phyloP scores from a whole-genome alignment of 2,888 invertebrate genomes.

The Chrysolina haemoptera region DNA sequence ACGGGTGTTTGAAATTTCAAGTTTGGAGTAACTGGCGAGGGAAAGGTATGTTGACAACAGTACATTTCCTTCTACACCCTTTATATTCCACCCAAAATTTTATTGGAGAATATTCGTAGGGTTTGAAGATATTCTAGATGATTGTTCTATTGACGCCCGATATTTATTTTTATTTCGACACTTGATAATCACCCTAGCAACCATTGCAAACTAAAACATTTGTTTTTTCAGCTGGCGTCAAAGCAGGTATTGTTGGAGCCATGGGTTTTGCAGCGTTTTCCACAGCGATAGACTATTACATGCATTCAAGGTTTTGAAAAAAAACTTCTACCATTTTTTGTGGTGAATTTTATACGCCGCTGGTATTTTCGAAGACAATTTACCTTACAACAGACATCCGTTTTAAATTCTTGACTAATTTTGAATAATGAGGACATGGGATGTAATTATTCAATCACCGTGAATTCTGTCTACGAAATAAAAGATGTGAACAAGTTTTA shows the following conservation, averaged over 20 bases:
- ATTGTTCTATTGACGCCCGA: too few relatives aligned
- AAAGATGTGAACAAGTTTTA: neutral
- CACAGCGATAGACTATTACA: conserved; percentile 96
- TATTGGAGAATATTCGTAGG: too few relatives aligned
- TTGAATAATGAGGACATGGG: conserved; percentile 1
- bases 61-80: too few relatives aligned
- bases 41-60: too few relatives aligned
- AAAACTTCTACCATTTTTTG: neutral
- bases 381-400: neutral
- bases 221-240: conserved; percentile 85
- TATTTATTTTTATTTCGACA: too few relatives aligned
- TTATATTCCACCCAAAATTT: too few relatives aligned
- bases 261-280: conserved; percentile 98
- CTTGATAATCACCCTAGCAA: neutral
- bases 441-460: conserved; percentile 16
- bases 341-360: neutral
- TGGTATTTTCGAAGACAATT: neutral
- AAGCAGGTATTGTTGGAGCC: conserved; percentile 94
- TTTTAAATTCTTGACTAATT: conserved; percentile 1
- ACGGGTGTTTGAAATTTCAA: too few relatives aligned
- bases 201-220: conserved; percentile 3
- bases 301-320: conserved; percentile 73
- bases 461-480: conserved; percentile 4
- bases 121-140: too few relatives aligned
- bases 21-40: too few relatives aligned